Base-by-base conservation (phyloP, 2,797 vertebrate species). In the Argyrosomus regius region DNA sequence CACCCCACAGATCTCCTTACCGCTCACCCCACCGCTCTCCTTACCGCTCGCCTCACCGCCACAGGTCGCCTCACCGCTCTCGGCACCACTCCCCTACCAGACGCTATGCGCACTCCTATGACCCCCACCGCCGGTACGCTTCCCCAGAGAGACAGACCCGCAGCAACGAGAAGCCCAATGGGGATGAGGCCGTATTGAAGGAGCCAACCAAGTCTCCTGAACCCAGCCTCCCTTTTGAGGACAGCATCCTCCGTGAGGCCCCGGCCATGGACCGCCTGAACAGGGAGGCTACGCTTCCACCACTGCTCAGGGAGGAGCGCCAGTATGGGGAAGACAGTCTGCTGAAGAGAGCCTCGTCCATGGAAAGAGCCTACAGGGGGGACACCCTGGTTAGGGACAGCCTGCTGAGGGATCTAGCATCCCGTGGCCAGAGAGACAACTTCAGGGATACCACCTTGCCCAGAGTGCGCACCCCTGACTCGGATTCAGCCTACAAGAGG, bases 41-140 rank as follows among this genome's bases (percentile, higher is more conserved):
- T 1, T 87, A 95, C 46, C 96, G 96, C 61, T 96, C 96, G 0
- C 95, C 96, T 0, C 65, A 52, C 3, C 90, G 77, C 58, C 93
- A 94, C 54, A 84, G 90, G 39, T 96, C 96, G 68, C 96, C 96
- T 0, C 91, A 96, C 14, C 92, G 91, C 18, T 91, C 92, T 68
- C 92, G 89, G 60, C 94, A 94, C 7, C 89, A 43, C 72, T 97
- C 97, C 6, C 96, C 96, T 0, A 94, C 94, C 66, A 92, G 96
- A 61, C 94, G 74, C 31, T 90, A 84, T 3, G 72, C 85, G 63
- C 87, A 81, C 75, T 93, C 94, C 61, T 72, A 84, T 1, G 93
- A 96, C 41, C 95, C 95, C 45, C 97, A 93, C 96, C 0, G 93
- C 93, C 3, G 95, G 92, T 16, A 94, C 78, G 18, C 87, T 91